Evolutionary conservation across 2,113 vertebrate species (phyloP).

Genomic region (Arvicanthis niloticus): DNA sequence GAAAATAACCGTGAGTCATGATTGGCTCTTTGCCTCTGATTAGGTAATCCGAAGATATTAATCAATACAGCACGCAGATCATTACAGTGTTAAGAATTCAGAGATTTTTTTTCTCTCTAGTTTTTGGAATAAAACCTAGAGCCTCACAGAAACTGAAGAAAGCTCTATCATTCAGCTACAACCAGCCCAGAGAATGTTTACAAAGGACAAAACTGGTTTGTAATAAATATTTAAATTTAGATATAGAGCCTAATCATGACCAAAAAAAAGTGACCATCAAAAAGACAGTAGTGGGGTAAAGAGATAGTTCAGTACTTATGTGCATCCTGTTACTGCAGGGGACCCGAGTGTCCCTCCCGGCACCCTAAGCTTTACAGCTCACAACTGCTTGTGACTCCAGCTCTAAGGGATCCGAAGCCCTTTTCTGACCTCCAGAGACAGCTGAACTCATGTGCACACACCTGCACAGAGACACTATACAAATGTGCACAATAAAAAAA

Average conservation of each 20-base stretch:
- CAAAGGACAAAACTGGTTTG: neutral
- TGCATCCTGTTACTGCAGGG: neutral
- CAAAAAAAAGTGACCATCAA: neutral
- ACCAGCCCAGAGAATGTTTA: neutral
- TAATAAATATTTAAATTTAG: neutral
- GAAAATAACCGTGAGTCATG: neutral
- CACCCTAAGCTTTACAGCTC: neutral
- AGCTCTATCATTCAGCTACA: neutral
- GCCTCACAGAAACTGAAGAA: neutral
- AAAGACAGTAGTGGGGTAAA: neutral
- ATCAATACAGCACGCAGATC: neutral
- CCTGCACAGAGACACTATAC: neutral
- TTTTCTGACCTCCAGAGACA: neutral
- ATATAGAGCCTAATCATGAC: neutral
- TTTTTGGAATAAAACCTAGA: neutral
- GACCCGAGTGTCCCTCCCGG: neutral
- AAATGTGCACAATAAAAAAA: neutral
- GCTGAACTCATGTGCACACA: too few species aligned
- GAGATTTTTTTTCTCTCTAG: neutral
- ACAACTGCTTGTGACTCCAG: neutral
- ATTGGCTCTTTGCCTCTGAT: constrained; percentile 9
- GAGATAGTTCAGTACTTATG: neutral
- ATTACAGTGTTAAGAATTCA: neutral
- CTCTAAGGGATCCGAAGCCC: neutral
- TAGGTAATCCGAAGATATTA: neutral